phyloP scores from a whole-genome alignment of 2,888 invertebrate species.

The Nezara viridula region DNA sequence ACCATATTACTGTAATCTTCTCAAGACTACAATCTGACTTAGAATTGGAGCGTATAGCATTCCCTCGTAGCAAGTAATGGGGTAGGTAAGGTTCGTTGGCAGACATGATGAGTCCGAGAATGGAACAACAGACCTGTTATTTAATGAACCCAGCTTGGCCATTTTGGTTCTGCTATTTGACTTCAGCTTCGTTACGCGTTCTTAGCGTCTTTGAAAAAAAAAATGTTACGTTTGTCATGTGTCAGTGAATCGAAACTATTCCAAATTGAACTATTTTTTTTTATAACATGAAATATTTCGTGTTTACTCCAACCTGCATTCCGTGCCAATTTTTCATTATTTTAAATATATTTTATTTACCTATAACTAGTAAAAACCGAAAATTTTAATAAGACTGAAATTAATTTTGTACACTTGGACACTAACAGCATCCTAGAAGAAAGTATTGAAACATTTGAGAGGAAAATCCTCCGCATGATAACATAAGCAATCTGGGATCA shows the following conservation, averaged over 20 bases:
- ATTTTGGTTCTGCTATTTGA: constrained; percentile 22
- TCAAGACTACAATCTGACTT: not conserved
- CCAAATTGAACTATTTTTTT: not conserved
- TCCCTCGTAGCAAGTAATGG: not conserved
- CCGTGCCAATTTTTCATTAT: no score
- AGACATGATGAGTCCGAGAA: not conserved
- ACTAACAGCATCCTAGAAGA: no score
- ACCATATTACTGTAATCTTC: not conserved
- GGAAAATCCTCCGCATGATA: no score
- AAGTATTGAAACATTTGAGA: no score
- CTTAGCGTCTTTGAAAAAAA: not conserved
- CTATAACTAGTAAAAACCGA: no score
- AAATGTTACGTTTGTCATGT: not conserved
- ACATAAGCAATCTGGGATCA: no score
- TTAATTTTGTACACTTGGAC: no score
- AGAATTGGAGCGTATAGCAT: not conserved
- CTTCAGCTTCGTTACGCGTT: not conserved
- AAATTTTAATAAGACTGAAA: no score
- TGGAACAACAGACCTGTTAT: not conserved
- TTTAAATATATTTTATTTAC: no score
- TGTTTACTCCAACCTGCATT: no score
- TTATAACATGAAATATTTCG: no score
- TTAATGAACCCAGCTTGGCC: not conserved
- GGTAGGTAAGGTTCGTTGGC: not conserved
- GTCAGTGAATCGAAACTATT: not conserved